Conservation (phyloP, 2,888 invertebrate genomes). For the Molorchus minor region DNA sequence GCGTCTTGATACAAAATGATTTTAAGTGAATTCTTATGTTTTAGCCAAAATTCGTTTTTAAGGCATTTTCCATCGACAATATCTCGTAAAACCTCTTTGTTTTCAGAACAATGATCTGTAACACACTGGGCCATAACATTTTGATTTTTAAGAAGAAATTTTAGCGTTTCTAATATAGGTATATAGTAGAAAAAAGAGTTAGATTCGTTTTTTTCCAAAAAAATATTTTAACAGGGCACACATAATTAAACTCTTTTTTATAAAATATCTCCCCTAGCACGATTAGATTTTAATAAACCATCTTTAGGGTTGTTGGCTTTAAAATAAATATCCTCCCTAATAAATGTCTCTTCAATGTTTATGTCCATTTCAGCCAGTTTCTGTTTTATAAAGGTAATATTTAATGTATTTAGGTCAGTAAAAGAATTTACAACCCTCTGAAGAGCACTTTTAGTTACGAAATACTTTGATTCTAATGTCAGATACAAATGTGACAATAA, state of each 20-base stretch:
- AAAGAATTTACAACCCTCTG: background rate
- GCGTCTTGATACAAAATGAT: constrained; percentile 49
- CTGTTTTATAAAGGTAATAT: background rate
- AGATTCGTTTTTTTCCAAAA: background rate
- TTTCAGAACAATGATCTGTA: background rate
- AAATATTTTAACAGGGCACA: background rate
- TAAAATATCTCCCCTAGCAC: background rate
- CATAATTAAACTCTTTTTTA: background rate
- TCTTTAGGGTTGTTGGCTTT: background rate
- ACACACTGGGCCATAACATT: background rate
- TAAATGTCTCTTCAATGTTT: background rate
- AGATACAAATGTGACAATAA: background rate
- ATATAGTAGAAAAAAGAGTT: background rate
- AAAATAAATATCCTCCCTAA: background rate
- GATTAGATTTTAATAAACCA: background rate
- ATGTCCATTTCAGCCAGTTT: background rate
- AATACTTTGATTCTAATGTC: background rate
- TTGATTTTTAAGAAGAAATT: background rate
- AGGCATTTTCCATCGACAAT: background rate
- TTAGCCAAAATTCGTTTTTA: background rate
- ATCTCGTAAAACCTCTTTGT: background rate
- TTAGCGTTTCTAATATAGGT: background rate
- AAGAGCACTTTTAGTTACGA: background rate
- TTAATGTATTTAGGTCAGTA: background rate
- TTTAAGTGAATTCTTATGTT: background rate